A percentile compares a stretch with the other conserved stretches of the same genome.
Evolutionary conservation across 2,797 vertebrate genomes (phyloP).

Genomic region (Alouatta caraya): DNA sequence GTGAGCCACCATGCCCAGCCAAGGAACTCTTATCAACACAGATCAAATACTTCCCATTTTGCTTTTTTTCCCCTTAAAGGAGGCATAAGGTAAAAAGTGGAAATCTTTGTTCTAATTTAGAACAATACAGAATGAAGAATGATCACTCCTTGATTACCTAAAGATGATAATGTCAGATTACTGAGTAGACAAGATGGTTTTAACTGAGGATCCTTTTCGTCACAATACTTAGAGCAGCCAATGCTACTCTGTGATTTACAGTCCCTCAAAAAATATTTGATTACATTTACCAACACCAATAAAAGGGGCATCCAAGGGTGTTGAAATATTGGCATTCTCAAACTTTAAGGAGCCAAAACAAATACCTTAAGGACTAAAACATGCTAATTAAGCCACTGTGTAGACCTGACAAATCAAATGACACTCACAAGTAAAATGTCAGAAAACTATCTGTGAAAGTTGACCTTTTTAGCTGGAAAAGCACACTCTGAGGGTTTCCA

Average conservation of each 20-base stretch:
- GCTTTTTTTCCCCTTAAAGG: background rate
- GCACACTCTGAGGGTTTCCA: background rate
- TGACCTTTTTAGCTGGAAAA: constrained; percentile 61
- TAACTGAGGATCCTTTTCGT: background rate
- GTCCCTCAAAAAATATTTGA: background rate
- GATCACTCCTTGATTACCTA: background rate
- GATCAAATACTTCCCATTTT: background rate
- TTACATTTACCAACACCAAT: background rate
- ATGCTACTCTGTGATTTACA: background rate
- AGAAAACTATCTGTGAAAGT: constrained; percentile 55
- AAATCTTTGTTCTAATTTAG: background rate
- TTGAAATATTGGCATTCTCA: constrained; percentile 30
- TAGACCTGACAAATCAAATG: constrained; percentile 44
- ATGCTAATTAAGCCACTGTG: constrained; percentile 1
- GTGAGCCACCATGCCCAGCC: background rate
- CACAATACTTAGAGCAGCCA: background rate
- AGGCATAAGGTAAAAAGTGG: background rate
- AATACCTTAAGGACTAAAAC: constrained; percentile 28
- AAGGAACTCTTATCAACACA: background rate
- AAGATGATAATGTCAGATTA: background rate
- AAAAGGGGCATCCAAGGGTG: background rate
- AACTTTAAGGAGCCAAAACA: constrained; percentile 16
- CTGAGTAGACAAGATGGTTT: background rate
- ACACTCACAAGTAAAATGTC: constrained; percentile 61
- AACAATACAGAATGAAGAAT: background rate